Percentiles rank a stretch among this genome's conserved stretches.
Evolutionary conservation across 2,888 invertebrate species (phyloP).

Genomic region (Drosophila affinis): DNA sequence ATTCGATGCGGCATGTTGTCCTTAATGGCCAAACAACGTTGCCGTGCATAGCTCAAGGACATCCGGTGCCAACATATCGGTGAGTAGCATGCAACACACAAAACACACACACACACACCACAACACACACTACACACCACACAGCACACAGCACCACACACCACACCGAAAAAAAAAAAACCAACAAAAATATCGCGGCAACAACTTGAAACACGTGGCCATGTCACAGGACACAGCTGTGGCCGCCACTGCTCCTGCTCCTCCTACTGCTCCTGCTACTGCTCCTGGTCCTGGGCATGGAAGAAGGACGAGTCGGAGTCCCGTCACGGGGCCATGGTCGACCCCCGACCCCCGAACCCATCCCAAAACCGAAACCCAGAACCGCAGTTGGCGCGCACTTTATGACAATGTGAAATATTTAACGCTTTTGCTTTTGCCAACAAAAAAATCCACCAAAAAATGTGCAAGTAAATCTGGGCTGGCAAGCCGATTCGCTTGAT

Average conservation of each 20-base stretch:
- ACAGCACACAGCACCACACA: neutral
- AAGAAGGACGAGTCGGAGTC: neutral
- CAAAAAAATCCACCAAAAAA: constrained; percentile 11
- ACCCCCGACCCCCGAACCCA: neutral
- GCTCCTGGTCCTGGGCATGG: too few relatives aligned
- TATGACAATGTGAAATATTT: constrained; percentile 78
- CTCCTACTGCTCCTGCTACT: too few relatives aligned
- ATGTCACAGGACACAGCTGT: constrained; percentile 41
- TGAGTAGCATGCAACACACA: constrained; percentile 80
- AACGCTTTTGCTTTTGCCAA: constrained; percentile 48
- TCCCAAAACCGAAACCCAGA: neutral
- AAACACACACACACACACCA: constrained; percentile 15
- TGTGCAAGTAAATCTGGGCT: neutral
- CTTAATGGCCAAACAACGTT: constrained; percentile 90
- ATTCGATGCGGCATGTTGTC: constrained; percentile 87
- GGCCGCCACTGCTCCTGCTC: too few relatives aligned
- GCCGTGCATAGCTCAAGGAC: constrained; percentile 92
- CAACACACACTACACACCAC: constrained; percentile 1
- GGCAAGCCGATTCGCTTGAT: neutral
- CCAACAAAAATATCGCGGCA: constrained; percentile 31
- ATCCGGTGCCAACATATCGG: constrained; percentile 92
- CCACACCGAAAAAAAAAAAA: constrained; percentile 31
- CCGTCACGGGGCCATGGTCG: neutral
- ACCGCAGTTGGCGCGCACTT: constrained; percentile 57
- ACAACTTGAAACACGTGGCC: constrained; percentile 50